Evolutionary conservation across 2,797 vertebrate genomes (phyloP).

Genomic region (Acipenser oxyrinchus): DNA sequence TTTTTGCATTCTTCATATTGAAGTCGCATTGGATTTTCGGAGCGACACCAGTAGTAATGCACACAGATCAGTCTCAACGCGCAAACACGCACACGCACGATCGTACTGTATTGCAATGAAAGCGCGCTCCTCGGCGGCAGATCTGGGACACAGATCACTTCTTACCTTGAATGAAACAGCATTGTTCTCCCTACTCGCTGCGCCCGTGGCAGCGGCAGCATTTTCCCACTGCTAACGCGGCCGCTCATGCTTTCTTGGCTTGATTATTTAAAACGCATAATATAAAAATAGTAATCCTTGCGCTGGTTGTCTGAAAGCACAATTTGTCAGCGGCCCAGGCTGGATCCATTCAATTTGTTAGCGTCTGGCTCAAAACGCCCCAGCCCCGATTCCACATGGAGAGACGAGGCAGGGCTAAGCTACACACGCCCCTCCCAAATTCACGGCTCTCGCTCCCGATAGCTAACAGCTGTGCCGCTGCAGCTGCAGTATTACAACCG

Average conservation of each 20-base stretch:
- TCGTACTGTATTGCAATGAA: not conserved
- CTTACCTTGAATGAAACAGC: slow-evolving; percentile 68
- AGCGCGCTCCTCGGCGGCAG: slow-evolving; percentile 3
- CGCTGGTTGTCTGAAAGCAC: not conserved
- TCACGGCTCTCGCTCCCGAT: slow-evolving; percentile 31
- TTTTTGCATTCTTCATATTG: not conserved
- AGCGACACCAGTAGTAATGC: not conserved
- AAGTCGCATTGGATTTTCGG: too few relatives aligned
- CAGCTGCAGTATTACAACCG: slow-evolving; percentile 21
- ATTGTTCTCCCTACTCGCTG: slow-evolving; percentile 62
- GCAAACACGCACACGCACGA: not conserved
- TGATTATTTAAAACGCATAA: slow-evolving; percentile 47
- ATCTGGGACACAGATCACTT: slow-evolving; percentile 1
- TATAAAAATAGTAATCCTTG: slow-evolving; percentile 20
- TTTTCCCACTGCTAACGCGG: slow-evolving; percentile 63
- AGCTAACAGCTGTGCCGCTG: slow-evolving; percentile 32
- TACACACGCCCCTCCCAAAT: slow-evolving; percentile 53
- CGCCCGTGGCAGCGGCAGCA: slow-evolving; percentile 55
- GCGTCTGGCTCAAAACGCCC: slow-evolving; percentile 15
- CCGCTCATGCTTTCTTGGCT: slow-evolving; percentile 57
- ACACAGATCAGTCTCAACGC: not conserved
- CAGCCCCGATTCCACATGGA: slow-evolving; percentile 30
- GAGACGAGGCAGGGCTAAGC: slow-evolving; percentile 37
- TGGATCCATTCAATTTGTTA: slow-evolving; percentile 3
- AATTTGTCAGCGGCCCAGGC: not conserved